These are phyloP conservation scores for Ophioninae sp. DNA, from an alignment of 2,888 invertebrate species.

Conservation along the genomic window DNA sequence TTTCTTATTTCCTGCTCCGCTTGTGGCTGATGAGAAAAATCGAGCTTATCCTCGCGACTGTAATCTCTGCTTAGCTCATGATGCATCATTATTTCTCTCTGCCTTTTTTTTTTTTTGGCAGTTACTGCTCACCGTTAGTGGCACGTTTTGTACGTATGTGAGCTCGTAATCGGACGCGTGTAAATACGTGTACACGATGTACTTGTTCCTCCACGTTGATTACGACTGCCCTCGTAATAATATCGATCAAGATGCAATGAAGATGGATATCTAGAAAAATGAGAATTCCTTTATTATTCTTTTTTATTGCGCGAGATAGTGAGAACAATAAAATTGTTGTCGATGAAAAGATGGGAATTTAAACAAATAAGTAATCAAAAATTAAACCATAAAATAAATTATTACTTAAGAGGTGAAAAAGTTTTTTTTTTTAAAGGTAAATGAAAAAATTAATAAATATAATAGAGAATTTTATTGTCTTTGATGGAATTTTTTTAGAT, in stretches of 20 bases:
- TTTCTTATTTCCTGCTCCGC: constrained; percentile 18
- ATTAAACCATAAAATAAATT: too few species aligned
- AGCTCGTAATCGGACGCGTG: neutral
- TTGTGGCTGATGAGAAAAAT: constrained; percentile 50
- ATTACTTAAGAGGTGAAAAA: too few species aligned
- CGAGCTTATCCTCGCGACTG: constrained; percentile 45
- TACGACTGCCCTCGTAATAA: constrained; percentile 9
- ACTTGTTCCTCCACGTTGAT: constrained; percentile 40
- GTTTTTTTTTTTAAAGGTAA: too few species aligned
- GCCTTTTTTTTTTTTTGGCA: constrained; percentile 1
- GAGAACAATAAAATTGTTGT: too few species aligned
- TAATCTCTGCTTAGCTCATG: constrained; percentile 43
- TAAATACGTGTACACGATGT: constrained; percentile 20
- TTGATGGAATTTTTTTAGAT: too few species aligned
- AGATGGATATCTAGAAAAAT: neutral
- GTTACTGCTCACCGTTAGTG: constrained; percentile 8
- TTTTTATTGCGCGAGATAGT: too few species aligned
- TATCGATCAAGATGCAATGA: constrained; percentile 13
- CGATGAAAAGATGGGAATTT: too few species aligned
- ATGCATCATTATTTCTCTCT: constrained; percentile 4
- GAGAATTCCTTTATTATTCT: too few species aligned
- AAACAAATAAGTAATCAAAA: too few species aligned
- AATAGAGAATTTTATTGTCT: too few species aligned
- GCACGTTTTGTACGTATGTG: constrained; percentile 6
- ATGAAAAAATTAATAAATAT: too few species aligned